These are phyloP conservation scores for Stenoptilia bipunctidactyla DNA, from an alignment of 2,888 invertebrate species.

Conservation along the genomic window DNA sequence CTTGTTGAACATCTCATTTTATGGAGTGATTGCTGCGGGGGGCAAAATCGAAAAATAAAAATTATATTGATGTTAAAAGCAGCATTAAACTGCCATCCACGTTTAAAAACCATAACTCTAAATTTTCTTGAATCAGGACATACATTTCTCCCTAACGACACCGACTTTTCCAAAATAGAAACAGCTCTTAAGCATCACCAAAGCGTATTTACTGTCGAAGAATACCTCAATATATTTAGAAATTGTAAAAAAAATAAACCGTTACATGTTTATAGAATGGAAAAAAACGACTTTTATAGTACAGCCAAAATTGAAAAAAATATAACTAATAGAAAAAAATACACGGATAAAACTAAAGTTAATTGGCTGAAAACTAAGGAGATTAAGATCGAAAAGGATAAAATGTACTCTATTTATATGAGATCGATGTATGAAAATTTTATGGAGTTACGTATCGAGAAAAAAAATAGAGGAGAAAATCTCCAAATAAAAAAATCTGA, in stretches of 20 bases:
- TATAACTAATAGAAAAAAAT: background rate
- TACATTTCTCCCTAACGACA: slow-evolving; percentile 6
- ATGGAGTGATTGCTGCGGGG: slow-evolving; percentile 12
- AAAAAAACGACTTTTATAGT: slow-evolving; percentile 3
- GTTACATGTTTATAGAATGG: slow-evolving; percentile 3
- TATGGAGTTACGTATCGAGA: slow-evolving; percentile 2
- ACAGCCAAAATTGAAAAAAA: slow-evolving; percentile 3
- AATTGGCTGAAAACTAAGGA: slow-evolving; percentile 6
- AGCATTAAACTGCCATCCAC: background rate
- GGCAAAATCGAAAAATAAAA: slow-evolving; percentile 7
- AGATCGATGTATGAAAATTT: slow-evolving; percentile 1
- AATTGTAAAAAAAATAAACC: slow-evolving; percentile 1
- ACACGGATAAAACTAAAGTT: background rate
- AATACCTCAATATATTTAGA: slow-evolving; percentile 1
- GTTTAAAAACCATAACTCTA: slow-evolving; percentile 1
- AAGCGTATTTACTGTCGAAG: slow-evolving; percentile 2
- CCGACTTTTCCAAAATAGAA: slow-evolving; percentile 6
- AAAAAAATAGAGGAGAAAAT: slow-evolving; percentile 4
- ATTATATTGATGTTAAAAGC: slow-evolving; percentile 4
- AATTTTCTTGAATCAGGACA: slow-evolving; percentile 3
- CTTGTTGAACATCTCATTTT: slow-evolving; percentile 5
- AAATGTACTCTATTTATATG: slow-evolving; percentile 3
- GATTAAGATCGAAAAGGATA: slow-evolving; percentile 4
- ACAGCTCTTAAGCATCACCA: slow-evolving; percentile 1
- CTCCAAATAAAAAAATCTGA: slow-evolving; percentile 4